phyloP scores from a whole-genome alignment of 2,113 vertebrate genomes.

The Engystomops pustulosus region DNA sequence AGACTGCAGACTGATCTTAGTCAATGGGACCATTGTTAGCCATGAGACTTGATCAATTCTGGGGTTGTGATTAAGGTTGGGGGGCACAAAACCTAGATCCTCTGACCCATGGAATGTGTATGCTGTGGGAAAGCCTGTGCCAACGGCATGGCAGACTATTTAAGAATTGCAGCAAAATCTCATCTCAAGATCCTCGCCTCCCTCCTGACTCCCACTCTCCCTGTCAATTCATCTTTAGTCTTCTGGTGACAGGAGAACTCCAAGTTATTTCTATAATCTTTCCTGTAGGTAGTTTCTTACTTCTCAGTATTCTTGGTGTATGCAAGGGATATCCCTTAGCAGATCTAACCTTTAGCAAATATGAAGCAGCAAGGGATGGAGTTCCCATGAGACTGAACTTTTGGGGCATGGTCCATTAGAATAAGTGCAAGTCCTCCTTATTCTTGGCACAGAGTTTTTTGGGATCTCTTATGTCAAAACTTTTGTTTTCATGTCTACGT shows the following conservation, averaged over 20 bases:
- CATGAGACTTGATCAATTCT: conserved; percentile 60
- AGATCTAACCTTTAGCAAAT: not conserved
- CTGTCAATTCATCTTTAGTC: conserved; percentile 61
- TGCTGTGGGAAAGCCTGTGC: conserved; percentile 62
- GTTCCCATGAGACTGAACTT: conserved; percentile 66
- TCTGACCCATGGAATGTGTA: conserved; percentile 69
- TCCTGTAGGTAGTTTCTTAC: not conserved
- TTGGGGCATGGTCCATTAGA: conserved; percentile 75
- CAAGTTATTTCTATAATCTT: conserved; percentile 70
- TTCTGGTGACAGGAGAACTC: conserved; percentile 60
- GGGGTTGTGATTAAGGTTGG: conserved; percentile 68
- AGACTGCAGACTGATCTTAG: conserved; percentile 62
- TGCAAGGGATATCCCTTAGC: not conserved
- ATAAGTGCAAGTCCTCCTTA: conserved; percentile 67
- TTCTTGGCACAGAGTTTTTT: conserved; percentile 58
- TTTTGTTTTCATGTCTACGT: conserved; percentile 61
- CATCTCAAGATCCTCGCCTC: conserved; percentile 44
- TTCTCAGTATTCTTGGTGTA: no score
- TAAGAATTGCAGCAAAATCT: conserved; percentile 66
- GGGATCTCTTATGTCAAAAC: conserved; percentile 59
- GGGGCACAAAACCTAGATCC: conserved; percentile 63
- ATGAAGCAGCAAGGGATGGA: conserved; percentile 14
- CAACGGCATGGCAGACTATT: conserved; percentile 65
- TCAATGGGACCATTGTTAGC: conserved; percentile 71
- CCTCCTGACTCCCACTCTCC: conserved; percentile 18